A percentile compares a stretch with the other conserved stretches of the same genome.
These are phyloP conservation scores for Spermophilus dauricus DNA, from an alignment of 2,113 vertebrate species.

Conservation along the genomic window DNA sequence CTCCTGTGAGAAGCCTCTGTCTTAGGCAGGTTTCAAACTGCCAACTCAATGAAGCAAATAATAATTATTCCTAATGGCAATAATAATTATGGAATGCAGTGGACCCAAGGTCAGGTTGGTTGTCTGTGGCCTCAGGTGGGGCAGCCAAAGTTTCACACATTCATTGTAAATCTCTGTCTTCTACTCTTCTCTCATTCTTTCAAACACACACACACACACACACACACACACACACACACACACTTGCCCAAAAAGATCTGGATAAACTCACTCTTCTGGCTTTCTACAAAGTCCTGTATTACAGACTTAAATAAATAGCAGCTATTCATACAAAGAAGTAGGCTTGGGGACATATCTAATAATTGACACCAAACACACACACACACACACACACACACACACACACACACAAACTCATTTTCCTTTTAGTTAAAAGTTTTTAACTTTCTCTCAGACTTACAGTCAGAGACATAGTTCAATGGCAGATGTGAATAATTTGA, in stretches of 20 bases:
- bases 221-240: neutral
- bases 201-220: neutral
- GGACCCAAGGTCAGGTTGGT: slow-evolving; percentile 45
- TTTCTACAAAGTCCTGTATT: slow-evolving; percentile 43
- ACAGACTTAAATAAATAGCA: slow-evolving; percentile 66
- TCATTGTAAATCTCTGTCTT: slow-evolving; percentile 44
- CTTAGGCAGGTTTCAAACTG: slow-evolving; percentile 76
- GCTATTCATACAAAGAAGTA: neutral
- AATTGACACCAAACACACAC: slow-evolving; percentile 19
- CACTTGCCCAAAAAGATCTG: slow-evolving; percentile 50
- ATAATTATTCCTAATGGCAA: slow-evolving; percentile 84
- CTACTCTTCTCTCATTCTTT: neutral
- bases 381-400: too few species aligned
- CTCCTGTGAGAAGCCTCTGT: slow-evolving; percentile 71
- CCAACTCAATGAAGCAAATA: slow-evolving; percentile 75
- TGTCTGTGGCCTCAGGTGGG: slow-evolving; percentile 70
- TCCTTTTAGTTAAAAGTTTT: slow-evolving; percentile 54
- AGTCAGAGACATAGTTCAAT: neutral
- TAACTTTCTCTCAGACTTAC: slow-evolving; percentile 41
- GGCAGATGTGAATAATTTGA: slow-evolving; percentile 1
- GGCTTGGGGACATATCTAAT: neutral
- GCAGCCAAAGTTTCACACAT: slow-evolving; percentile 65
- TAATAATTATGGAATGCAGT: slow-evolving; percentile 73
- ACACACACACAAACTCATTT: neutral
- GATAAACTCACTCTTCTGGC: slow-evolving; percentile 64